These are phyloP conservation scores for Burhinus bistriatus DNA, from an alignment of 2,113 vertebrate species.

Conservation along the genomic window DNA sequence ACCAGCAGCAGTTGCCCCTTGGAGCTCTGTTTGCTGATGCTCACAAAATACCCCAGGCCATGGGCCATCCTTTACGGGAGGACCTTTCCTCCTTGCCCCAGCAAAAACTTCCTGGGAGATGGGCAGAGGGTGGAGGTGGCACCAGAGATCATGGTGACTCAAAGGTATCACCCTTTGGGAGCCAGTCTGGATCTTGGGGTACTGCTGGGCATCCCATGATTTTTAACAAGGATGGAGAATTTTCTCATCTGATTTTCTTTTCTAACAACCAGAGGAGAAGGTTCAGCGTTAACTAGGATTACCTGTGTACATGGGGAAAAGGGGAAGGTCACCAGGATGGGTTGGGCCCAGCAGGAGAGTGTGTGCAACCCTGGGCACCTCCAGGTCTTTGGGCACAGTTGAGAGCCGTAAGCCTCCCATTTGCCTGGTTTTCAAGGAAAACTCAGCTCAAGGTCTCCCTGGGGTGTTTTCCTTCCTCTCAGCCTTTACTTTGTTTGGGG, in stretches of 20 bases:
- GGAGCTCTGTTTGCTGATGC: neutral
- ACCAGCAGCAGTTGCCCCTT: neutral
- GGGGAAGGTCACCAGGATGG: neutral
- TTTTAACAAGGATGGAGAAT: neutral
- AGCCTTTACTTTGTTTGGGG: neutral
- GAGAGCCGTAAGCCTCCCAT: no score
- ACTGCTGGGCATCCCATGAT: accelerated
- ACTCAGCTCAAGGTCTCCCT: neutral
- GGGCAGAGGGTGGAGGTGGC: neutral
- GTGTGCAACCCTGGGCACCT: neutral
- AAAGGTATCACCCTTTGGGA: neutral
- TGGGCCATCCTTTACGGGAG: accelerated
- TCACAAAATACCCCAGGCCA: neutral
- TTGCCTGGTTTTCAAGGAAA: neutral
- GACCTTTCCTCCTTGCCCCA: neutral
- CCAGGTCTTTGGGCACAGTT: no score
- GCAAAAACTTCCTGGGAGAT: accelerated
- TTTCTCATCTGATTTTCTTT: neutral
- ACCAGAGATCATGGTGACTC: accelerated
- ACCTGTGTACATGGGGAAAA: neutral
- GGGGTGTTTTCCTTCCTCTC: neutral
- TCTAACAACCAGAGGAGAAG: neutral
- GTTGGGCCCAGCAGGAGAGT: accelerated
- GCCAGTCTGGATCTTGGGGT: neutral
- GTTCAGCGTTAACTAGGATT: accelerated